These are phyloP conservation scores for Sitobion miscanthi DNA, from an alignment of 1,140 invertebrate genomes.

Conservation along the genomic window DNA sequence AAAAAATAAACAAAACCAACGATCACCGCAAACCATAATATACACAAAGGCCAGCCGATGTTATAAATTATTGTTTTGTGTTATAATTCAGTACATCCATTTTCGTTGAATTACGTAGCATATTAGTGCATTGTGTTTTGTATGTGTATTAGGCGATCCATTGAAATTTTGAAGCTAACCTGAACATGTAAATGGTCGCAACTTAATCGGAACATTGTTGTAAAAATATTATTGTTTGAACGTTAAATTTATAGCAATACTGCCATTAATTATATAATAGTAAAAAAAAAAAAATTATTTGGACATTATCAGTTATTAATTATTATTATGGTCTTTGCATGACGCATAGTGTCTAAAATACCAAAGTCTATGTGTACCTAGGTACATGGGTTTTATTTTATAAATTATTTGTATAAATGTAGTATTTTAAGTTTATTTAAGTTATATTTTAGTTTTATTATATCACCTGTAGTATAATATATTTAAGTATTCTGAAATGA, in stretches of 20 bases:
- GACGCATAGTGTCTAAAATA: neutral
- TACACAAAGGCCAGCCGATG: constrained; percentile 13
- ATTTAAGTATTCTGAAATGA: neutral
- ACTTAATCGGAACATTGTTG: constrained; percentile 12
- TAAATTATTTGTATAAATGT: neutral
- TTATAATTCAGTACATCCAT: constrained; percentile 34
- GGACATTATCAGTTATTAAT: neutral
- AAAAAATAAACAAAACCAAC: constrained; percentile 39
- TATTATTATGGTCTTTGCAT: neutral
- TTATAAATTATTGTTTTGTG: constrained; percentile 16
- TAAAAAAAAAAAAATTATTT: neutral
- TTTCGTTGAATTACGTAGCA: constrained; percentile 17
- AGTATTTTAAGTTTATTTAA: neutral
- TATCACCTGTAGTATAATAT: neutral
- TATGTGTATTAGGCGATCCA: neutral
- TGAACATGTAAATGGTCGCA: neutral
- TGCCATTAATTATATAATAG: neutral
- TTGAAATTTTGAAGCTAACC: constrained; percentile 8
- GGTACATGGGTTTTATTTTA: neutral
- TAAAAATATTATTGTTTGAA: constrained; percentile 4
- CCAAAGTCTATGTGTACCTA: neutral
- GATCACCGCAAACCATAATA: constrained; percentile 20
- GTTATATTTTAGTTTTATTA: neutral
- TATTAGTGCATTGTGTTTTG: constrained; percentile 15
- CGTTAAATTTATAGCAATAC: neutral